Conservation (phyloP, 2,888 invertebrate genomes). For the Folsomia manolachei region DNA sequence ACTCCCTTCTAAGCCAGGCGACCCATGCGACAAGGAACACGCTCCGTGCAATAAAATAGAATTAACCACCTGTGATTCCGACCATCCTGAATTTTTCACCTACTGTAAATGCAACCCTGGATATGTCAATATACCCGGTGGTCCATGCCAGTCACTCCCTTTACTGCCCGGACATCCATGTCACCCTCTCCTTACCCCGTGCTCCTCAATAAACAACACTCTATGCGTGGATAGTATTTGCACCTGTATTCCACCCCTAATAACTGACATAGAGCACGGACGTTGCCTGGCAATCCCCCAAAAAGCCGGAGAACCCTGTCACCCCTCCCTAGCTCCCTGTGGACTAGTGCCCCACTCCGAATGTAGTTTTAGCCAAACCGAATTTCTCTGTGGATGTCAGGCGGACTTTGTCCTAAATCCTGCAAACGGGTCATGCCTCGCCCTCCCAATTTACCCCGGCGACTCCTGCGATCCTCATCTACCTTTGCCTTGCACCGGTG, state of each 20-base stretch:
- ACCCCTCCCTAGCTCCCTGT: not conserved
- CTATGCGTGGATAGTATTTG: not conserved
- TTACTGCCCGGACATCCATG: not conserved
- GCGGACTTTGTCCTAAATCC: not conserved
- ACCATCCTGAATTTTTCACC: not conserved
- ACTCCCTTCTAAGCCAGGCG: not conserved
- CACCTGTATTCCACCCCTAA: not conserved
- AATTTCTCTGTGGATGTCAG: not conserved
- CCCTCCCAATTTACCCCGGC: not conserved
- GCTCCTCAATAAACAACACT: not conserved
- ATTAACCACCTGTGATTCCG: not conserved
- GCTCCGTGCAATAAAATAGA: not conserved
- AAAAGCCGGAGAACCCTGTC: not conserved
- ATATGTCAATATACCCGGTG: not conserved
- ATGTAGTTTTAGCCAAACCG: not conserved
- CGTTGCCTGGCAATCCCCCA: not conserved
- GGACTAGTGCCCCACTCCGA: not conserved
- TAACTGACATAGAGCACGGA: not conserved
- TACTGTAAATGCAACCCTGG: not conserved
- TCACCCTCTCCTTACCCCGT: not conserved
- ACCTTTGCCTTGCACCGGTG: not conserved
- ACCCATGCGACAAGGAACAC: not conserved
- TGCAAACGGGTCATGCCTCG: not conserved
- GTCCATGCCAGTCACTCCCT: not conserved
- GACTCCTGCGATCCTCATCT: not conserved